A percentile compares a stretch with the other conserved stretches of the same genome.
Conservation (phyloP, 2,888 invertebrate genomes). For the Apomyelois bistriatella region DNA sequence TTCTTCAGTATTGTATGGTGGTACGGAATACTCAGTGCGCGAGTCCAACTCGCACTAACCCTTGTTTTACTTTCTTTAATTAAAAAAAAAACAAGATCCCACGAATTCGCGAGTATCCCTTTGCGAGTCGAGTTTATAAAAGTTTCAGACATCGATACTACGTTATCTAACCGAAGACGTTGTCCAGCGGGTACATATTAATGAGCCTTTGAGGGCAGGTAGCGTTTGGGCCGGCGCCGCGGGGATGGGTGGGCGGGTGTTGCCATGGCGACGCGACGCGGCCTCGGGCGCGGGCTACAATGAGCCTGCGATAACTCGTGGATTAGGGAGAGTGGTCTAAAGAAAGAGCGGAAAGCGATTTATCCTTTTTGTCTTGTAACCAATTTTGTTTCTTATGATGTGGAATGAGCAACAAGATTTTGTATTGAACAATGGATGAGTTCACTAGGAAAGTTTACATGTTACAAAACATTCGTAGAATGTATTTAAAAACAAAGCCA, state of each 20-base stretch:
- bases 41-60: too few species aligned
- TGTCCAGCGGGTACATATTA: conserved; percentile 38
- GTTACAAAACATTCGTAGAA: too few species aligned
- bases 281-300: conserved; percentile 65
- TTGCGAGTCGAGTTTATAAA: conserved; percentile 23
- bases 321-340: conserved; percentile 27
- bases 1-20: too few species aligned
- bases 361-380: too few species aligned
- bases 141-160: conserved; percentile 41
- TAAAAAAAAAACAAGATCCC: neutral
- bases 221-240: conserved; percentile 32
- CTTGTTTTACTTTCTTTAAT: neutral
- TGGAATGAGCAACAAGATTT: too few species aligned
- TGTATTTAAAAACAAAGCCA: too few species aligned
- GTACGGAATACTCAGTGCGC: too few species aligned
- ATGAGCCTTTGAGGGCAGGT: conserved; percentile 24
- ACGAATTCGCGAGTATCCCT: neutral
- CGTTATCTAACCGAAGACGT: conserved; percentile 53
- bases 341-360: neutral
- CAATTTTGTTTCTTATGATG: too few species aligned
- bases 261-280: conserved; percentile 71
- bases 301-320: conserved; percentile 54
- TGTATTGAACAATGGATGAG: too few species aligned
- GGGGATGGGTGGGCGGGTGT: conserved; percentile 40
- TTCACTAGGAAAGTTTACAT: too few species aligned